These are phyloP conservation scores for Sclerodermus sp. DNA, from an alignment of 2,888 invertebrate genomes.

Conservation along the genomic window DNA sequence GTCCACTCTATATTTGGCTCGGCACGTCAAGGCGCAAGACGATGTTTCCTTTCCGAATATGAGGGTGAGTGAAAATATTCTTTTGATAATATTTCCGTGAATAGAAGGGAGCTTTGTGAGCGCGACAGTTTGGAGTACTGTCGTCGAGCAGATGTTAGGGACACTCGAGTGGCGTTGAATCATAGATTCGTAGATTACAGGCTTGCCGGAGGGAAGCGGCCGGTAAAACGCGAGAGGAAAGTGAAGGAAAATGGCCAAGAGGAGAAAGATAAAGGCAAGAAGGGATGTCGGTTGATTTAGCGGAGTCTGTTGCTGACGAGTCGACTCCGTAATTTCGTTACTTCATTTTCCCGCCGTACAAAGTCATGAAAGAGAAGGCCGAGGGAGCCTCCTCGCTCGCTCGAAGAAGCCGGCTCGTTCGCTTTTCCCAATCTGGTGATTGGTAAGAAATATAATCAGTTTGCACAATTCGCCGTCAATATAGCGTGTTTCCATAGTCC, in stretches of 20 bases:
- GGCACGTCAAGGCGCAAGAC: too few relatives aligned
- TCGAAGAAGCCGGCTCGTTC: too few relatives aligned
- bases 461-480: too few relatives aligned
- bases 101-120: slow-evolving; percentile 22
- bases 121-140: slow-evolving; percentile 30
- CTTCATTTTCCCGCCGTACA: slow-evolving; percentile 25
- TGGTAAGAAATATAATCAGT: too few relatives aligned
- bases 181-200: slow-evolving; percentile 50
- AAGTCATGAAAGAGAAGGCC: background rate
- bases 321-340: slow-evolving; percentile 43
- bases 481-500: too few relatives aligned
- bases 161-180: slow-evolving; percentile 47
- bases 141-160: slow-evolving; percentile 41
- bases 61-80: too few relatives aligned
- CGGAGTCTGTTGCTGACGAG: slow-evolving; percentile 41
- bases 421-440: too few relatives aligned
- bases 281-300: slow-evolving; percentile 28
- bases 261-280: slow-evolving; percentile 8
- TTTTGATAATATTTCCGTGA: too few relatives aligned
- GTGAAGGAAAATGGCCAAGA: slow-evolving; percentile 14
- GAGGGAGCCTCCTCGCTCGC: too few relatives aligned
- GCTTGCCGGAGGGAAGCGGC: slow-evolving; percentile 30
- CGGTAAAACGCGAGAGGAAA: slow-evolving; percentile 27
- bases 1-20: too few relatives aligned
- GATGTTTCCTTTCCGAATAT: too few relatives aligned